A percentile compares a stretch with the other conserved stretches of the same genome.
These are phyloP conservation scores for Cryptosula pallasiana DNA, from an alignment of 2,888 invertebrate species.

Conservation along the genomic window DNA sequence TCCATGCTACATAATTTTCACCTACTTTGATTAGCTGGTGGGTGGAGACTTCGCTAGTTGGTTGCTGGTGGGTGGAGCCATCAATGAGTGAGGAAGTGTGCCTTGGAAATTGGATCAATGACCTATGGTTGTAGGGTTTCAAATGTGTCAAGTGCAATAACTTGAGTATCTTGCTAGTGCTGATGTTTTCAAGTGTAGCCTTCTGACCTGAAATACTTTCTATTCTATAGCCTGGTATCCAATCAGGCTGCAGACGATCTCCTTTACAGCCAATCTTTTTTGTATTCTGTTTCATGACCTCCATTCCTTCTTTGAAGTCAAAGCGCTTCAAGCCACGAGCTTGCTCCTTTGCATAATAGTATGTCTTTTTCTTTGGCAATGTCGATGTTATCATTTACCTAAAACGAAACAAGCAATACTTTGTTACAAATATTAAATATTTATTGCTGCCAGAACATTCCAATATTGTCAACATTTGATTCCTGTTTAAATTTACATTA, in stretches of 20 bases:
- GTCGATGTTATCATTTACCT: neutral
- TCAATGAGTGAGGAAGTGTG: no score
- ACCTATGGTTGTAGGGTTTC: neutral
- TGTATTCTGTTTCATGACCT: no score
- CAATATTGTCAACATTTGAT: no score
- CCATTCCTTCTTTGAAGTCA: neutral
- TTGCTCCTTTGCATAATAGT: neutral
- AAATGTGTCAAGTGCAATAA: neutral
- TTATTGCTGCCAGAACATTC: no score
- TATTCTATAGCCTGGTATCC: neutral
- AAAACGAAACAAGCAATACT: neutral
- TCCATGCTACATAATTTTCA: no score
- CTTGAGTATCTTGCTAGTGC: neutral
- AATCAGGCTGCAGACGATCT: neutral
- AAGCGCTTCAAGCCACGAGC: neutral
- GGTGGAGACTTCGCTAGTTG: no score
- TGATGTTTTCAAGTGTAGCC: neutral
- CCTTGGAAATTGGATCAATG: no score
- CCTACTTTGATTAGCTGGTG: no score
- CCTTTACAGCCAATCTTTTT: no score
- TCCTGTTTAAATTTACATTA: no score
- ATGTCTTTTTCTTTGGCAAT: neutral
- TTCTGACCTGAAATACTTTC: neutral
- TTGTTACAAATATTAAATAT: no score
- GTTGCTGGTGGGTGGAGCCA: no score